Evolutionary conservation across 2,888 invertebrate species (phyloP).

Genomic region (Drosophila robusta): DNA sequence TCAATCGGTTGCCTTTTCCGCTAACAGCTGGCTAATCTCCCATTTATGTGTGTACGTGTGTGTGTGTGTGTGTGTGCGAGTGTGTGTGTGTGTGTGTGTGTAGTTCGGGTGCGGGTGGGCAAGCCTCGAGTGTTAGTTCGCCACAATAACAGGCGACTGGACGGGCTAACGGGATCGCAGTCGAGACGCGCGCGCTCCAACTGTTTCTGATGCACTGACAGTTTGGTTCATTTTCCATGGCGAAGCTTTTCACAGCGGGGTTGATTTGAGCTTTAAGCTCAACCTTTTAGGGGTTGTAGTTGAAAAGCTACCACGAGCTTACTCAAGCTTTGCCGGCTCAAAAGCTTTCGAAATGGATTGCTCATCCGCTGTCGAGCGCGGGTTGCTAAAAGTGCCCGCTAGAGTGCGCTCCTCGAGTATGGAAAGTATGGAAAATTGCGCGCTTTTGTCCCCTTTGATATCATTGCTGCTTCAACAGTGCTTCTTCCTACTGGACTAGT

Average conservation of each 20-base stretch:
- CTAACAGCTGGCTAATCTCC: conserved; percentile 64
- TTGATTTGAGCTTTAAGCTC: conserved; percentile 34
- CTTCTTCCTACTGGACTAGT: too few species aligned
- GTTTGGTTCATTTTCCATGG: background rate
- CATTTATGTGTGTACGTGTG: conserved; percentile 4
- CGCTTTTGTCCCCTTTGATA: background rate
- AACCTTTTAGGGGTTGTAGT: conserved; percentile 32
- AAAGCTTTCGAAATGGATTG: background rate
- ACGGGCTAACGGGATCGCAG: conserved; percentile 5
- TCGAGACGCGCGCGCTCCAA: conserved; percentile 47
- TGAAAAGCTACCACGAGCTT: background rate
- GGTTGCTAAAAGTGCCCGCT: too few species aligned
- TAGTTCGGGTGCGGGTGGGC: conserved; percentile 13
- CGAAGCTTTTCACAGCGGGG: conserved; percentile 26
- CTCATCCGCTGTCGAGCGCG: background rate
- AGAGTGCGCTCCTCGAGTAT: background rate
- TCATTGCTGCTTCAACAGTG: conserved; percentile 1
- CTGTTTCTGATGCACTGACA: conserved; percentile 55
- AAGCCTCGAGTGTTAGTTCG: conserved; percentile 6
- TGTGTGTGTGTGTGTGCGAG: conserved; percentile 3
- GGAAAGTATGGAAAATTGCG: too few species aligned
- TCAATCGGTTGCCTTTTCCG: conserved; percentile 62
- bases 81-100: background rate
- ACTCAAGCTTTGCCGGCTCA: too few species aligned
- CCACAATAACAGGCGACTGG: conserved; percentile 14